Base-by-base conservation (phyloP, 2,113 vertebrate genomes). In the Motacilla tschutschensis region DNA sequence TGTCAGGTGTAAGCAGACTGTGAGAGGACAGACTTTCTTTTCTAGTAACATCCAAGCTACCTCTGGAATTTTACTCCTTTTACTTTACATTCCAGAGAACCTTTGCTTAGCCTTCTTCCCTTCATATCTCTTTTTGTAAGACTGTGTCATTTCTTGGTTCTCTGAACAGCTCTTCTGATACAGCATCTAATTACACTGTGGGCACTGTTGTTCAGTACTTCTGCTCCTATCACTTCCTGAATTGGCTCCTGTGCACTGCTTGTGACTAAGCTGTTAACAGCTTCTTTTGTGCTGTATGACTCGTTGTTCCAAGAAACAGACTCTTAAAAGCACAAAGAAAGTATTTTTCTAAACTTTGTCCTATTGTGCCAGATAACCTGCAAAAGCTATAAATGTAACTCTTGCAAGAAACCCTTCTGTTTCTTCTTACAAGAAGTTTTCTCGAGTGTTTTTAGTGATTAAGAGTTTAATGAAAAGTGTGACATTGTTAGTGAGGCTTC, bases 261-360 rank as follows among this genome's bases (percentile, higher is more conserved):
- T 73, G 44, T 84, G 71, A 90, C 75, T 71, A 83, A 91, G 87
- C 66, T 8, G 5, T 4, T 77, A 91, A 85, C 64, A 92, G 33
- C 57, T 87, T 78, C 75, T 66, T 86, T 63, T 77, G 76, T 87
- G 73, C 69, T 80, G 20, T 35, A 50, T 59, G 59, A 93, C 73
- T 78, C 25, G 5, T 9, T 84, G 41, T 92, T 90, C 77, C 58
- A 80, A 91, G 84, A 91, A 91, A 89, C 12, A 70, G 43, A 25
- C 71, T 19, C 40, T 84, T 81, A 48, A 72, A 90, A 87, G 55
- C n/a, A 57, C 33, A 46, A 59, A 59, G 31, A 58, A 87, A 79
- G 29, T 50, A 58, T 79, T 92, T 75, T 78, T 86, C 66, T 65
- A 15, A 86, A 91, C 59, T 92, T 73, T 73, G 71, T 88, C 41